These are phyloP conservation scores for Luscinia luscinia DNA, from an alignment of 2,797 vertebrate genomes.

Conservation along the genomic window DNA sequence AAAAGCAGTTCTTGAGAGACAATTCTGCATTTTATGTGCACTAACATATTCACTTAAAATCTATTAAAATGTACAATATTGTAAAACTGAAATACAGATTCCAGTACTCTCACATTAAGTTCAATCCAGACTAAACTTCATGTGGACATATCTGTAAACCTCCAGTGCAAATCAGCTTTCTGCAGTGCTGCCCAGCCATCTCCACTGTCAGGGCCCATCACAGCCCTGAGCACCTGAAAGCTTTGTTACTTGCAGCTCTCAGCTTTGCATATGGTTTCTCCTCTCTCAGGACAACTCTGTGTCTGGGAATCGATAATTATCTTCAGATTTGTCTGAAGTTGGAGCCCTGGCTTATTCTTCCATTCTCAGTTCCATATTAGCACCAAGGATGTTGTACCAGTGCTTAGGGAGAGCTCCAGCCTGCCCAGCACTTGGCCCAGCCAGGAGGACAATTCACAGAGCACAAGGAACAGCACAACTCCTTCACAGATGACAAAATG, in stretches of 20 bases:
- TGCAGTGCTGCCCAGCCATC: not conserved
- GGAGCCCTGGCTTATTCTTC: not conserved
- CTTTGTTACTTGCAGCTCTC: not conserved
- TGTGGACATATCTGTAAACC: not conserved
- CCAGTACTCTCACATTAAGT: not conserved
- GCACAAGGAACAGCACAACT: fast-evolving
- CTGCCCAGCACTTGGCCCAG: not conserved
- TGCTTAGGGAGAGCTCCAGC: not conserved
- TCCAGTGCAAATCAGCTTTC: not conserved
- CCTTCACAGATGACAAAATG: not conserved
- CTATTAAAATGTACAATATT: not conserved
- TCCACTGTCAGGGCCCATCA: not conserved
- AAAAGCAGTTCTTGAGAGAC: not conserved
- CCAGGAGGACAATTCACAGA: not conserved
- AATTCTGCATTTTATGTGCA: not conserved
- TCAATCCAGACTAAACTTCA: not conserved
- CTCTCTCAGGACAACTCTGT: not conserved
- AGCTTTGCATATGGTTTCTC: not conserved
- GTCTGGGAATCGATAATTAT: not conserved
- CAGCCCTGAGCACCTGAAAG: not conserved
- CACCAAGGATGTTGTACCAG: not conserved
- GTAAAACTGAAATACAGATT: not conserved
- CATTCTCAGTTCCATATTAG: not conserved
- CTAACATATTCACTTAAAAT: not conserved
- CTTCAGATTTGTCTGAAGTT: not conserved